Conservation (phyloP, 2,113 vertebrate species). For the Ameiurus melas region DNA sequence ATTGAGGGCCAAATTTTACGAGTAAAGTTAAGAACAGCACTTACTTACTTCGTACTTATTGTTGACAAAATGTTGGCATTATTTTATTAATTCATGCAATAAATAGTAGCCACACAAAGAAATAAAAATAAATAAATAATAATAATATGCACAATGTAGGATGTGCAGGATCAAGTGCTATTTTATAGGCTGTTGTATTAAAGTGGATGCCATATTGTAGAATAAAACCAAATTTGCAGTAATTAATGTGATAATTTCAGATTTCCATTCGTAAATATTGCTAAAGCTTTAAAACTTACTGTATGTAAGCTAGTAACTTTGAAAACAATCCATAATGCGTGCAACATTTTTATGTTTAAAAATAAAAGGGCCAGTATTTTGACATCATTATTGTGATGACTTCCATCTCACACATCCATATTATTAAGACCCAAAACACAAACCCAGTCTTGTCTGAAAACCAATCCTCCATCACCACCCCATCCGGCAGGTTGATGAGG, state of each 20-base stretch:
- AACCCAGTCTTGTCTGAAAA: not conserved
- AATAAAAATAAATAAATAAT: not conserved
- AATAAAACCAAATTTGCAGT: not conserved
- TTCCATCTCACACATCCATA: not conserved
- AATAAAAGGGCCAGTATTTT: not conserved
- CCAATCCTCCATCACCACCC: constrained; percentile 29
- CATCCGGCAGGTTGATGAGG: constrained; percentile 53
- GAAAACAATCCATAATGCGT: not conserved
- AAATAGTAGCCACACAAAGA: not conserved
- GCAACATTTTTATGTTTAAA: not conserved
- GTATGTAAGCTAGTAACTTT: not conserved
- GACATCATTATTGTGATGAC: not conserved
- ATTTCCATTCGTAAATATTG: not conserved
- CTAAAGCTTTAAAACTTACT: not conserved
- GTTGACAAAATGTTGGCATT: not conserved
- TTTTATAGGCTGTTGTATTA: not conserved
- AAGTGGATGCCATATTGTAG: not conserved
- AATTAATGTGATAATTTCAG: not conserved
- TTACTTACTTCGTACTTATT: not conserved
- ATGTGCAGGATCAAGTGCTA: not conserved
- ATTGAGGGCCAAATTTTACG: not conserved
- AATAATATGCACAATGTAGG: not conserved
- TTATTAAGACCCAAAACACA: not conserved
- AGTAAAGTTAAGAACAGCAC: not conserved
- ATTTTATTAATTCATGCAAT: not conserved